Percentiles rank a stretch among this genome's conserved stretches.
These are phyloP conservation scores for Nemopilema nomurai DNA, from an alignment of 30 jellyfish, hydroid and myxozoan species.

Conservation along the genomic window DNA sequence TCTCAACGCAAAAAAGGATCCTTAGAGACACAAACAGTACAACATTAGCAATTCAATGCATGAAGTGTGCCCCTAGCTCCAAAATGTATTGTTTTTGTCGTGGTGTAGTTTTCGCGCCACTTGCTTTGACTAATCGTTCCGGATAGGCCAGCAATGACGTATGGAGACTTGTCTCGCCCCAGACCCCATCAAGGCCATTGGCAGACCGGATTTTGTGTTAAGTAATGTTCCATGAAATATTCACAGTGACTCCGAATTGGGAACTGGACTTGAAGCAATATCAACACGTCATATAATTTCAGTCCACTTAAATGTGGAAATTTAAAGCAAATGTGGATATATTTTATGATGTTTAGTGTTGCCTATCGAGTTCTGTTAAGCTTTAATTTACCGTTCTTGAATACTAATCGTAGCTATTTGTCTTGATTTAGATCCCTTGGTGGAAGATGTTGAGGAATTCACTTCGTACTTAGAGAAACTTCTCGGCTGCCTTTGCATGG, in stretches of 20 bases:
- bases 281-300: too few relatives aligned
- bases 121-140: too few relatives aligned
- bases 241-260: neutral
- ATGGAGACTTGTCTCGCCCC: neutral
- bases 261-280: neutral
- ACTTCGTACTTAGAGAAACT: conserved; percentile 27
- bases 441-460: conserved; percentile 67
- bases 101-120: too few relatives aligned
- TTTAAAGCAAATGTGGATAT: too few relatives aligned
- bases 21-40: too few relatives aligned
- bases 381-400: neutral
- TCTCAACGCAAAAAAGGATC: too few relatives aligned
- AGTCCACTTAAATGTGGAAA: too few relatives aligned
- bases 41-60: too few relatives aligned
- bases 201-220: neutral
- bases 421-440: conserved; percentile 18
- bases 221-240: neutral
- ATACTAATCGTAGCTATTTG: neutral
- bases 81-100: too few relatives aligned
- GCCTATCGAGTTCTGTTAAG: neutral
- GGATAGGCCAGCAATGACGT: too few relatives aligned
- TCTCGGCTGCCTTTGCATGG: conserved; percentile 20
- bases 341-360: neutral
- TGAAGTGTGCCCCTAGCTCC: too few relatives aligned
- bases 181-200: neutral